phyloP scores from a whole-genome alignment of 2,888 invertebrate genomes.

The Trachelus troglodyta region DNA sequence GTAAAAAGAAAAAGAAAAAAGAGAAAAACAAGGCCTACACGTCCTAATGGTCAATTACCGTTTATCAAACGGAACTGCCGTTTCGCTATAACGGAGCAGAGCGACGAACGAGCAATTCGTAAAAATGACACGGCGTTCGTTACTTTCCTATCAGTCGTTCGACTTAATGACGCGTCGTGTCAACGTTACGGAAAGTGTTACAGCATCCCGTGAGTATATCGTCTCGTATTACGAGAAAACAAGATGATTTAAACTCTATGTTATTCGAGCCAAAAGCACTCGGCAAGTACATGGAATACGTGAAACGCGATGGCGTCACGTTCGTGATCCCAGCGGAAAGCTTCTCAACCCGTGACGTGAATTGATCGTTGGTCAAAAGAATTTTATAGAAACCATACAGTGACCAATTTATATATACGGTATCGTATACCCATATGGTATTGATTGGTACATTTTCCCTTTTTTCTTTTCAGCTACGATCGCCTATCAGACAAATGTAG shows the following conservation, averaged over 20 bases:
- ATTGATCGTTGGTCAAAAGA: background rate
- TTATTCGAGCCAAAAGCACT: background rate
- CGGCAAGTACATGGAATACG: background rate
- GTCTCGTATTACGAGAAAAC: background rate
- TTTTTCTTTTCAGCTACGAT: background rate
- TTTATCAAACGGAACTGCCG: background rate
- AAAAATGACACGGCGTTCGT: background rate
- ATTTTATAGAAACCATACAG: background rate
- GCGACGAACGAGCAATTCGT: background rate
- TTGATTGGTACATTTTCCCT: background rate
- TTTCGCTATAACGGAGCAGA: background rate
- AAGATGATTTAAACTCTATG: background rate
- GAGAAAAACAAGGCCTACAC: background rate
- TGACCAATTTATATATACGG: background rate
- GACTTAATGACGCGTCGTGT: background rate
- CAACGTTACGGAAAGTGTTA: background rate
- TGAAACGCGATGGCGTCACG: background rate
- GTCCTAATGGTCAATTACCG: background rate
- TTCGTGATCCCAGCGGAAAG: background rate
- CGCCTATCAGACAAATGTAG: background rate
- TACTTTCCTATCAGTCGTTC: background rate
- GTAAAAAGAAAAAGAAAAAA: slow-evolving; percentile 4
- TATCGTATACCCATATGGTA: background rate
- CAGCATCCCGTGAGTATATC: background rate
- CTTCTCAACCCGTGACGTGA: background rate